phyloP scores from a whole-genome alignment of 2,888 invertebrate genomes.

The Acrobasis repandana region DNA sequence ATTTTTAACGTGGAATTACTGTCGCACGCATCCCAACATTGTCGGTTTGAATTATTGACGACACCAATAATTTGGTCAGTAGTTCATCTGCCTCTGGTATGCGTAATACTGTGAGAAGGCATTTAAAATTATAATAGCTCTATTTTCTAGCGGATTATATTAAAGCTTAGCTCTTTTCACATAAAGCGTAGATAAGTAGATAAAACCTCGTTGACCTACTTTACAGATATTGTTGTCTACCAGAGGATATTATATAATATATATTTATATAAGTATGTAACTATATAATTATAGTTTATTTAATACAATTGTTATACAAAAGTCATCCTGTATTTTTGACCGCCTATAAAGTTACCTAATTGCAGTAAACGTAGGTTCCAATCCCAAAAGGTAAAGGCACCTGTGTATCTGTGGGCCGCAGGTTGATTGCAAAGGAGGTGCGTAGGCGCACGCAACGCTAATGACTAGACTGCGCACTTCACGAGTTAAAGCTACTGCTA shows the following conservation, averaged over 20 bases:
- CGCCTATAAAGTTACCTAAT: not conserved
- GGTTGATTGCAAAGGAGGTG: slow-evolving; percentile 4
- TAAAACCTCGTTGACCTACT: slow-evolving; percentile 1
- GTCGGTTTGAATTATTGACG: slow-evolving; percentile 26
- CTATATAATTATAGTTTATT: no score
- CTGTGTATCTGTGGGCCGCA: slow-evolving; percentile 9
- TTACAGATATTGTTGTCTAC: not conserved
- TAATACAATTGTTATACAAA: no score
- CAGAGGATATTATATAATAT: not conserved
- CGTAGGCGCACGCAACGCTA: slow-evolving; percentile 20
- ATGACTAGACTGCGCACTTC: slow-evolving; percentile 13
- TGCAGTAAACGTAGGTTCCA: slow-evolving; percentile 5
- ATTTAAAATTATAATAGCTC: slow-evolving; percentile 1
- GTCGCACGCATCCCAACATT: slow-evolving; percentile 29
- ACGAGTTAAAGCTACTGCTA: not conserved
- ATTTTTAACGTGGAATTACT: slow-evolving; percentile 34
- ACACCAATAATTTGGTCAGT: slow-evolving; percentile 20
- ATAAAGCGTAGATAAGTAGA: not conserved
- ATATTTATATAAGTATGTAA: no score
- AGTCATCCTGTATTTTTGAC: no score
- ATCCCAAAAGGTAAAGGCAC: slow-evolving; percentile 12
- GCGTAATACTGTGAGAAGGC: slow-evolving; percentile 8
- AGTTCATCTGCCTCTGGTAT: slow-evolving; percentile 8
- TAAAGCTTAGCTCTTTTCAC: not conserved
- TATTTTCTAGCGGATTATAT: not conserved